Evolutionary conservation across 2,797 vertebrate species (phyloP).

Genomic region (Neosilurus mollespiculum): DNA sequence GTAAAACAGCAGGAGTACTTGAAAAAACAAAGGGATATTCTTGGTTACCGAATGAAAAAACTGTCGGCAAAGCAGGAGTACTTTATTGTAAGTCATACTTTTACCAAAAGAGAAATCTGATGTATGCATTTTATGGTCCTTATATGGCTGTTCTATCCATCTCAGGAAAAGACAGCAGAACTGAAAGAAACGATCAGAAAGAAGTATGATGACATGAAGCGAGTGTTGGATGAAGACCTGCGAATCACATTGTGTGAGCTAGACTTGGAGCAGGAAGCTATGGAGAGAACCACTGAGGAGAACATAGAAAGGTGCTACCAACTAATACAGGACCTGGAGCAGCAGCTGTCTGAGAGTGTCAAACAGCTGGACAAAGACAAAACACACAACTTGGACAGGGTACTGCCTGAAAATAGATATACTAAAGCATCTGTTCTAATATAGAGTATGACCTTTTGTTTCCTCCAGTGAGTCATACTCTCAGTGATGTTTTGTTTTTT

Average conservation of each 20-base stretch:
- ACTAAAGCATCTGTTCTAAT: not conserved
- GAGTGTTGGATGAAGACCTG: constrained; percentile 72
- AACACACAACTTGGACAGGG: constrained; percentile 39
- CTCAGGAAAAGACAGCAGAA: constrained; percentile 69
- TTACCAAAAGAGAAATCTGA: not conserved
- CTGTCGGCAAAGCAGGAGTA: constrained; percentile 72
- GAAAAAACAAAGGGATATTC: constrained; percentile 69
- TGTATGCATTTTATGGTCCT: not conserved
- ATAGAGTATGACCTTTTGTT: not conserved
- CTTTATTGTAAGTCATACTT: constrained; percentile 63
- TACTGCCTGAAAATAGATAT: constrained; percentile 9
- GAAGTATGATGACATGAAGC: constrained; percentile 75
- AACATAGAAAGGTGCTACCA: constrained; percentile 72
- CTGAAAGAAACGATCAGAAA: constrained; percentile 67
- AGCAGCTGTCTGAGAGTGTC: constrained; percentile 66
- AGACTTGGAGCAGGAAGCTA: constrained; percentile 74
- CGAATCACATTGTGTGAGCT: constrained; percentile 71
- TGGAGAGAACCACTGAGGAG: constrained; percentile 65
- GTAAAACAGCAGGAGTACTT: constrained; percentile 67
- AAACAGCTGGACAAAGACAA: constrained; percentile 44
- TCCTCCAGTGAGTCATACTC: not conserved
- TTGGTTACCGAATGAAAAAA: constrained; percentile 74
- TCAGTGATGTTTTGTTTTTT: constrained; percentile 16
- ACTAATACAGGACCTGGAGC: constrained; percentile 74
- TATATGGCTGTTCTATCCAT: not conserved